Evolutionary conservation across 2,888 invertebrate genomes (phyloP).

Genomic region (Pelosia muscerda): DNA sequence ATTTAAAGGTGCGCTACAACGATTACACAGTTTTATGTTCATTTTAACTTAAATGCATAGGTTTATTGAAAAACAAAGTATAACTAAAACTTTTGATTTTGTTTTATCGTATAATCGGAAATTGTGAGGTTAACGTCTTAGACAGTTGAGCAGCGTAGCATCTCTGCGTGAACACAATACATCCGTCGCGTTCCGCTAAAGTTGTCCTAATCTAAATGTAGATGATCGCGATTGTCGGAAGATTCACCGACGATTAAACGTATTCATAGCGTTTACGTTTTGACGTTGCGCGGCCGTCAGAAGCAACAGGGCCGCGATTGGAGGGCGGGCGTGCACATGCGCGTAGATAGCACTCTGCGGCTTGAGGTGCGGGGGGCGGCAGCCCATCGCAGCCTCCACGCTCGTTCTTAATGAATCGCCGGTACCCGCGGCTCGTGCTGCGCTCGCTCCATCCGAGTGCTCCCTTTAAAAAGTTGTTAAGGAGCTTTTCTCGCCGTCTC

Average conservation of each 20-base stretch:
- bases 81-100: constrained; percentile 1
- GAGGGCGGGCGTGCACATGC: constrained; percentile 72
- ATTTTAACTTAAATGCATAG: background rate
- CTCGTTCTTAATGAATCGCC: constrained; percentile 84
- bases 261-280: constrained; percentile 83
- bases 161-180: constrained; percentile 60
- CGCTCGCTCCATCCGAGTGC: constrained; percentile 75
- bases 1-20: constrained; percentile 16
- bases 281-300: constrained; percentile 79
- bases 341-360: constrained; percentile 50
- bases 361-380: constrained; percentile 62
- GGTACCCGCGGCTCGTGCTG: constrained; percentile 83
- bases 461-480: constrained; percentile 77
- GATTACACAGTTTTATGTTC: background rate
- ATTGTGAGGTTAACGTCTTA: constrained; percentile 52
- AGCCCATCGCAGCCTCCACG: constrained; percentile 79
- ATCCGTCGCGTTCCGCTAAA: constrained; percentile 62
- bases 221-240: constrained; percentile 76
- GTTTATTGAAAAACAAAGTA: background rate
- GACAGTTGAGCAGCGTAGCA: constrained; percentile 53
- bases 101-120: constrained; percentile 26
- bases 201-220: constrained; percentile 73
- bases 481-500: constrained; percentile 76
- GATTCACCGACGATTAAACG: constrained; percentile 79
- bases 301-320: constrained; percentile 85